Base-by-base conservation (phyloP, 2,113 vertebrate genomes). In the Nothocercus nigrocapillus region DNA sequence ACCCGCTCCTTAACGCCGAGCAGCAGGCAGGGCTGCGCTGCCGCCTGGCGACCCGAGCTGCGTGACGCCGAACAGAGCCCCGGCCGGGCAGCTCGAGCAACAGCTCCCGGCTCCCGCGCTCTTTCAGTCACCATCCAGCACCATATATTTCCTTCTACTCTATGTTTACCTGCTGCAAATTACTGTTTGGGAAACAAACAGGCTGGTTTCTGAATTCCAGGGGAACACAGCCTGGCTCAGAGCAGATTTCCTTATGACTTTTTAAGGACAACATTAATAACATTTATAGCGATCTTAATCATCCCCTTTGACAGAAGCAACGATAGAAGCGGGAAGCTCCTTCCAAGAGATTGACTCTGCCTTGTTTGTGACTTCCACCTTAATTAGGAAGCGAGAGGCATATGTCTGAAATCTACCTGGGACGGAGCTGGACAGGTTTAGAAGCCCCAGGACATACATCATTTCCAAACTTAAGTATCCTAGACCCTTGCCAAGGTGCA, bases 221-320 rank as follows among this genome's bases (percentile, higher is more conserved):
- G 56, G 77, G 56, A 94, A 86, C 18, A 75, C 61, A 88, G 42
- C 28, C 69, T 82, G 66, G 38, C 72, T 86, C 47, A 38, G 44
- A 89, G 53, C 92, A 92, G 67, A 94, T 86, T 92, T 94, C 67
- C 83, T 90, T 91, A 68, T 70, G 90, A 85, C 45, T 92, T 96
- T 91, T 93, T 82, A 87, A 95, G 83, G 86, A 79, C 62, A 92
- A 64, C 84, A 69, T 82, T 92, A 89, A 75, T 90, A 95, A 79
- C 6, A 84, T 79, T 94, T 93, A 73, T 53, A 85, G 70, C 68
- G 42, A 44, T 61, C 58, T 66, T 79, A 72, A 91, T 94, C 38
- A 91, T 85, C 73, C 59, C 45, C 30, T 79, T 87, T 82, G 93
- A 91, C 81, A 94, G 78, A 85, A 95, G 78, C 51, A 94, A 85